Evolutionary conservation across 92 coral and sea anemone species (phyloP).

Genomic region (Phenganax subtilis): DNA sequence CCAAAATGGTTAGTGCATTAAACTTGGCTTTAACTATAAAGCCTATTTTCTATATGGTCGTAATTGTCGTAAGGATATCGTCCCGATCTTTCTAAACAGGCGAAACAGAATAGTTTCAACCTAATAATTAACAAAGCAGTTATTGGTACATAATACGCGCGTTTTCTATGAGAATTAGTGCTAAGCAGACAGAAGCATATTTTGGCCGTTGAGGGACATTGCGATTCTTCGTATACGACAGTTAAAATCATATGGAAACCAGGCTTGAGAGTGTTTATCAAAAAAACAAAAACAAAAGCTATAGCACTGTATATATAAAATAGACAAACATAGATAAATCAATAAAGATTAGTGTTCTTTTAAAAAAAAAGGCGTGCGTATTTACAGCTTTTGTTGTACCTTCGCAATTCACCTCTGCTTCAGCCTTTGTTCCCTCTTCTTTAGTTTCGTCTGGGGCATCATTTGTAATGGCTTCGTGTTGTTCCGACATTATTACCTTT

Average conservation of each 20-base stretch:
- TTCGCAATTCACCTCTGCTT: constrained; percentile 3
- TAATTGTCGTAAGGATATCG: no score
- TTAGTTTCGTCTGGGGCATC: constrained; percentile 1
- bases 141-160: no score
- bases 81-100: no score
- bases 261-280: background rate
- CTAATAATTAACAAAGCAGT: no score
- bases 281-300: background rate
- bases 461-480: background rate
- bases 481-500: constrained; percentile 1
- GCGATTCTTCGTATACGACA: background rate
- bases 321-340: constrained; percentile 14
- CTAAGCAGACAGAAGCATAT: no score
- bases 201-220: no score
- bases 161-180: no score
- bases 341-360: background rate
- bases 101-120: no score
- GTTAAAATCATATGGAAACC: no score
- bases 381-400: constrained; percentile 1
- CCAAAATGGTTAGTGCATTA: no score
- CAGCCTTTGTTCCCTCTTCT: background rate
- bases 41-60: no score
- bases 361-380: background rate
- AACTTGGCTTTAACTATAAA: no score
- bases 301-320: background rate